phyloP scores from a whole-genome alignment of 1,140 invertebrate genomes.

The Drosophila dunni region DNA sequence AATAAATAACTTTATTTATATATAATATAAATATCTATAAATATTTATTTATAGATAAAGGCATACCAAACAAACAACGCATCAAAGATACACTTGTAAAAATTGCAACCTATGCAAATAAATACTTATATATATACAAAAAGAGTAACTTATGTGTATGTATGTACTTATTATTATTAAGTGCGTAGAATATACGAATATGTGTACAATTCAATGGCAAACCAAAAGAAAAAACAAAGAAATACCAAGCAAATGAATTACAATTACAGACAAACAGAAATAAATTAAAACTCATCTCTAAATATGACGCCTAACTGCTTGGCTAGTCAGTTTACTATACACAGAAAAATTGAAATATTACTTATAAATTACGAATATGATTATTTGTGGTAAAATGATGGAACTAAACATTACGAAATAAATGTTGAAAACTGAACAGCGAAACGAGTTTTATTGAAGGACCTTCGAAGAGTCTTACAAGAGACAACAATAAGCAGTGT shows the following conservation, averaged over 20 bases:
- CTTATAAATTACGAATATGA: conserved; percentile 71
- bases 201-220: conserved; percentile 53
- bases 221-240: conserved; percentile 22
- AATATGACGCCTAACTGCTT: conserved; percentile 73
- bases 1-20: conserved; percentile 6
- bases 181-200: conserved; percentile 57
- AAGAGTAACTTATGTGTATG: conserved; percentile 53
- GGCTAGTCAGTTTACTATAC: conserved; percentile 66
- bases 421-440: conserved; percentile 75
- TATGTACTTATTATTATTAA: conserved; percentile 66
- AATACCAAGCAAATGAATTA: conserved; percentile 34
- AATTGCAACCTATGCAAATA: conserved; percentile 65
- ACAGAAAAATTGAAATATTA: conserved; percentile 54
- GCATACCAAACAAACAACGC: conserved; percentile 62
- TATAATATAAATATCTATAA: too few relatives aligned
- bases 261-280: conserved; percentile 41
- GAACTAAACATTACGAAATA: conserved; percentile 71
- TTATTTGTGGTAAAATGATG: conserved; percentile 79
- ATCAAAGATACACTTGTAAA: conserved; percentile 52
- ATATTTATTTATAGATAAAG: conserved; percentile 79
- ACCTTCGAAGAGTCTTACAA: background rate
- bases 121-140: conserved; percentile 21
- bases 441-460: conserved; percentile 42
- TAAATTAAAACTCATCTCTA: conserved; percentile 62
- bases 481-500: conserved; percentile 44